phyloP scores from a whole-genome alignment of 2,888 invertebrate species.

The Heteromurus nitidus region DNA sequence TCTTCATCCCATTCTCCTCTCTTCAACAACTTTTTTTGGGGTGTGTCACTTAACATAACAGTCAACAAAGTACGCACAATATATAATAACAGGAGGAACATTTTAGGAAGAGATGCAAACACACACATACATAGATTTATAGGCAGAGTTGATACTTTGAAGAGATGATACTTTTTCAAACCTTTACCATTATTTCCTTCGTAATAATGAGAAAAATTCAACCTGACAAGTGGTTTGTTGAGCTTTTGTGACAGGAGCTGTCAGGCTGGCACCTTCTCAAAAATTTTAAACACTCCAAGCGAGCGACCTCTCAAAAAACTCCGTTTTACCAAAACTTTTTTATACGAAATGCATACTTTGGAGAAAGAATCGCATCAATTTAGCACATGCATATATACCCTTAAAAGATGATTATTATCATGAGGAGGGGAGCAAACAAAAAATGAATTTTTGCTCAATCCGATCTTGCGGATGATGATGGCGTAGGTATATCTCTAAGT shows the following conservation, averaged over 20 bases:
- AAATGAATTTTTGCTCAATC: constrained; percentile 46
- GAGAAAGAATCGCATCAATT: constrained; percentile 10
- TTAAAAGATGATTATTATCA: constrained; percentile 4
- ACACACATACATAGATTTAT: background rate
- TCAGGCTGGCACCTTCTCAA: constrained; percentile 67
- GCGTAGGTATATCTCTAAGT: background rate
- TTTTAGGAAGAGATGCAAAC: background rate
- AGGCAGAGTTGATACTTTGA: background rate
- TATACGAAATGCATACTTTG: constrained; percentile 4
- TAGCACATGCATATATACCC: constrained; percentile 14
- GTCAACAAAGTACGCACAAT: background rate
- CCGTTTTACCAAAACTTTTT: constrained; percentile 18
- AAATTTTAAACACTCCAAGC: constrained; percentile 47
- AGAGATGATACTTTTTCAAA: constrained; percentile 23
- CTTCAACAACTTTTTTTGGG: constrained; percentile 26
- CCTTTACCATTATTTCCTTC: constrained; percentile 19
- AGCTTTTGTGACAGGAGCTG: constrained; percentile 70
- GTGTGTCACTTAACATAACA: constrained; percentile 34
- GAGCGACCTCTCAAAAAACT: constrained; percentile 34
- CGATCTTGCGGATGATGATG: constrained; percentile 26
- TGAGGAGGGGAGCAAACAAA: constrained; percentile 2
- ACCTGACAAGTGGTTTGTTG: constrained; percentile 70
- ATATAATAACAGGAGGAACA: background rate
- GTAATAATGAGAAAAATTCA: constrained; percentile 50
- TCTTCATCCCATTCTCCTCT: background rate